A percentile compares a stretch with the other conserved stretches of the same genome.
Evolutionary conservation across 2,888 invertebrate genomes (phyloP).

Genomic region (Allolobophora icterica): DNA sequence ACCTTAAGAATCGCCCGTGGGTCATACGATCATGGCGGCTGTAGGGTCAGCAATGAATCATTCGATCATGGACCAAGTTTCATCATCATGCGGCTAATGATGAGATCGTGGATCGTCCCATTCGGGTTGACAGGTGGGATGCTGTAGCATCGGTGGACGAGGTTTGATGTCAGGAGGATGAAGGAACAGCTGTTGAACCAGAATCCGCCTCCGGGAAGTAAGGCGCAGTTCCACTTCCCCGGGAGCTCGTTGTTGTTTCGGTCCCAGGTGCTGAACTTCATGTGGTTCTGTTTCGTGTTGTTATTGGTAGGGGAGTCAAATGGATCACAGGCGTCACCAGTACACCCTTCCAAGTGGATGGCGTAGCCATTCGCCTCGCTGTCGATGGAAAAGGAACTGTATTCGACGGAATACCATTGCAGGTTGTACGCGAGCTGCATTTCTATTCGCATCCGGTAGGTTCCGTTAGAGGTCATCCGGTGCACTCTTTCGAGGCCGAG

Average conservation of each 20-base stretch:
- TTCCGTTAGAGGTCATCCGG: neutral
- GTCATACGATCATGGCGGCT: too few relatives aligned
- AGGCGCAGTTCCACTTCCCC: neutral
- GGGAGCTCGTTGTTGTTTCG: neutral
- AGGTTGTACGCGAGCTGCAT: neutral
- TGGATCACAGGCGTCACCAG: neutral
- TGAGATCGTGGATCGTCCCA: neutral
- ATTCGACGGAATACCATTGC: neutral
- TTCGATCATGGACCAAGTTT: neutral
- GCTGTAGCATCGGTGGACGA: neutral
- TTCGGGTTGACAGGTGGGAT: neutral
- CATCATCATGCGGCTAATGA: neutral
- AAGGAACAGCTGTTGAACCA: slow-evolving; percentile 7
- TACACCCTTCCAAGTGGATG: neutral
- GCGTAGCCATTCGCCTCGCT: neutral
- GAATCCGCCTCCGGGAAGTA: neutral
- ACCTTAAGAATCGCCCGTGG: too few relatives aligned
- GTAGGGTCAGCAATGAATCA: too few relatives aligned
- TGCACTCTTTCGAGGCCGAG: neutral
- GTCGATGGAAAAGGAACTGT: neutral
- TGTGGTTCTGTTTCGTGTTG: slow-evolving; percentile 13
- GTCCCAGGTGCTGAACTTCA: neutral
- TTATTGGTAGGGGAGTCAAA: neutral
- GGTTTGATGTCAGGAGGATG: neutral
- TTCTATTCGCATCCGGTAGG: neutral